Base-by-base conservation (phyloP, 2,888 invertebrate genomes). In the Agrotis exclamationis region DNA sequence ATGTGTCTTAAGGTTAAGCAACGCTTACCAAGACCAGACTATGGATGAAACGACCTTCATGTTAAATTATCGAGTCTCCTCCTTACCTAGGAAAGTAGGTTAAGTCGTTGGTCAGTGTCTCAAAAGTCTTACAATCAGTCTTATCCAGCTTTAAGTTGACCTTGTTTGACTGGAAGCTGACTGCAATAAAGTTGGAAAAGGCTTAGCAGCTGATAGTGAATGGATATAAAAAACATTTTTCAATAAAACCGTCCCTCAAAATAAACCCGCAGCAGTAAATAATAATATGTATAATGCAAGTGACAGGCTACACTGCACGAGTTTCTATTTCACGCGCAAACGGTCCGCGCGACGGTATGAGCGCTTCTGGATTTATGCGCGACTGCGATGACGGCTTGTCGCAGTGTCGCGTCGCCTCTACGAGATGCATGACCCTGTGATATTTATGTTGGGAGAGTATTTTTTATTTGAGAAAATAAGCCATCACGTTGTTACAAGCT, bases 251-350 rank as follows among this genome's bases (percentile, higher is more conserved):
- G 54, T 57, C 47, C 56, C 39, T 65, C 47, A 54, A 47, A 53
- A 77, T 77, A 77, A 79, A 84, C 67, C 50, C 20, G 24, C 28
- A 39, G 28, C 71, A 62, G 60, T 79, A 80, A 75, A 85, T 84
- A 84, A 84, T 81, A 82, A 44, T 76, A 69, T 56, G 83, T 85
- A 86, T 84, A 82, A 88, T 86, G 87, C 85, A 85, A 84, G 88
- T 86, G 89, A 88, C 89, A 86, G 82, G 82, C 56, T 47, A 74
- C 71, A 80, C 81, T 79, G 83, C 85, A 80, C 63, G 73, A 75
- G 85, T 87, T 92, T 92, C 92, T 89, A 91, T 94, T 94, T 93
- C 92, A 92, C 93, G 93, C 92, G 87, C 91, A 93, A 93, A 93
- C 87, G 91, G 87, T 66, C 59, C n/a, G 28, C 4, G 53, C n/a